Conservation (phyloP, 2,888 invertebrate species). For the Carpatolechia fugitivella region DNA sequence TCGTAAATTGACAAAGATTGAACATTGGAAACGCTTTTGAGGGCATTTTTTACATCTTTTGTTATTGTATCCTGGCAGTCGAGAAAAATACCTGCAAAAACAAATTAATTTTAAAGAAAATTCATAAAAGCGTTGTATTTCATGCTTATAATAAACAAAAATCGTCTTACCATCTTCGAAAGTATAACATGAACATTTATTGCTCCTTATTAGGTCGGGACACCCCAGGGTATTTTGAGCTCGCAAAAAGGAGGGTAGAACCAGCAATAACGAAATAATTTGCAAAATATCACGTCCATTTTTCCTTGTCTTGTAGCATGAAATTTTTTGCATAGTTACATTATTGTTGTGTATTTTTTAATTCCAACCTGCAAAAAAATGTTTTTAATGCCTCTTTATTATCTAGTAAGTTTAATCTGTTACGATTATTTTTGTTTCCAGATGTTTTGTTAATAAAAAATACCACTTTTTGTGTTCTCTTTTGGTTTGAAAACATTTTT, state of each 20-base stretch:
- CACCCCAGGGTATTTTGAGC: conserved; percentile 80
- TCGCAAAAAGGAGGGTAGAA: conserved; percentile 67
- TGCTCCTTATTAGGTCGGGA: conserved; percentile 85
- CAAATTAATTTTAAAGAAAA: conserved; percentile 3
- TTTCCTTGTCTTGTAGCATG: conserved; percentile 57
- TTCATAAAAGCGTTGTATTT: conserved; percentile 8
- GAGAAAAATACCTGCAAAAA: conserved; percentile 84
- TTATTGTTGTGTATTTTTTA: conserved; percentile 57
- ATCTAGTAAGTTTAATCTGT: too few species aligned
- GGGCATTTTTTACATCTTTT: conserved; percentile 85
- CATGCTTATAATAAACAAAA: conserved; percentile 12
- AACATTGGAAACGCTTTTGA: conserved; percentile 83
- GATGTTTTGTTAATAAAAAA: too few species aligned
- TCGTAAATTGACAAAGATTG: conserved; percentile 94
- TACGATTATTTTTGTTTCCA: too few species aligned
- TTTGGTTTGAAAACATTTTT: too few species aligned
- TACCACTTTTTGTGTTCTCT: too few species aligned
- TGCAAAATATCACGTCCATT: conserved; percentile 60
- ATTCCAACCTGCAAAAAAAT: conserved; percentile 49
- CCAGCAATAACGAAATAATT: conserved; percentile 66
- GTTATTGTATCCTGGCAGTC: conserved; percentile 91
- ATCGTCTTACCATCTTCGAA: conserved; percentile 87
- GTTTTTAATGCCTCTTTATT: background rate
- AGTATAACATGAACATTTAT: conserved; percentile 93
- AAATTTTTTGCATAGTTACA: conserved; percentile 74